Conservation (phyloP, 1,140 invertebrate species). For the Polyergus mexicanus region DNA sequence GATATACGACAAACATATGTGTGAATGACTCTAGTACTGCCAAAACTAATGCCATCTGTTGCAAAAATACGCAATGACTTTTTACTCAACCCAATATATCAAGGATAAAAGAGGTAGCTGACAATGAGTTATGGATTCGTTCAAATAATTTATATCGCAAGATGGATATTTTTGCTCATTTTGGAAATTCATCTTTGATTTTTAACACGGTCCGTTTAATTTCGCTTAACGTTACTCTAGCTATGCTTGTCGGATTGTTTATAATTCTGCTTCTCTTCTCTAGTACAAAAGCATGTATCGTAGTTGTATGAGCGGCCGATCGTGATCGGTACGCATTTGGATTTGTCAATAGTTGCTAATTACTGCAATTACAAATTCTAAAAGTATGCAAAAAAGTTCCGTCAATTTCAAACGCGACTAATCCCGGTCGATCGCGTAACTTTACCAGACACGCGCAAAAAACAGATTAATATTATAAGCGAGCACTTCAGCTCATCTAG, state of each 20-base stretch:
- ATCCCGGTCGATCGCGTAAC: conserved; percentile 19
- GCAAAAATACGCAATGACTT: too few species aligned
- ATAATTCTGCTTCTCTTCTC: conserved; percentile 7
- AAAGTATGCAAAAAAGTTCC: conserved; percentile 12
- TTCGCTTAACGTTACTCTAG: neutral
- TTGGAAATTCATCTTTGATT: neutral
- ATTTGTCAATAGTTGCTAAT: conserved; percentile 19
- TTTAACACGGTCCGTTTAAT: neutral
- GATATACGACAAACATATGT: too few species aligned
- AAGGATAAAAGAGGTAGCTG: neutral
- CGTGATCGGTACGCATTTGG: conserved; percentile 30
- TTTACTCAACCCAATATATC: too few species aligned
- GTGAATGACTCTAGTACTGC: too few species aligned
- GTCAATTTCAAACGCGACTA: conserved; percentile 23
- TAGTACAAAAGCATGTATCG: conserved; percentile 5
- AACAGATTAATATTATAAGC: conserved; percentile 63
- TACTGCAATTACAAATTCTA: neutral
- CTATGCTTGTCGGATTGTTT: neutral
- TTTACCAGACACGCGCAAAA: conserved; percentile 31
- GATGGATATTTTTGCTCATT: neutral
- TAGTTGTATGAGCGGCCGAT: neutral
- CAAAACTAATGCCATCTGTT: too few species aligned
- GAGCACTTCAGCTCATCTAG: neutral
- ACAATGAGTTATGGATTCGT: neutral
- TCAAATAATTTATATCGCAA: neutral